Evolutionary conservation across 2,888 invertebrate species (phyloP).

Genomic region (Synanthedon myopaeformis): DNA sequence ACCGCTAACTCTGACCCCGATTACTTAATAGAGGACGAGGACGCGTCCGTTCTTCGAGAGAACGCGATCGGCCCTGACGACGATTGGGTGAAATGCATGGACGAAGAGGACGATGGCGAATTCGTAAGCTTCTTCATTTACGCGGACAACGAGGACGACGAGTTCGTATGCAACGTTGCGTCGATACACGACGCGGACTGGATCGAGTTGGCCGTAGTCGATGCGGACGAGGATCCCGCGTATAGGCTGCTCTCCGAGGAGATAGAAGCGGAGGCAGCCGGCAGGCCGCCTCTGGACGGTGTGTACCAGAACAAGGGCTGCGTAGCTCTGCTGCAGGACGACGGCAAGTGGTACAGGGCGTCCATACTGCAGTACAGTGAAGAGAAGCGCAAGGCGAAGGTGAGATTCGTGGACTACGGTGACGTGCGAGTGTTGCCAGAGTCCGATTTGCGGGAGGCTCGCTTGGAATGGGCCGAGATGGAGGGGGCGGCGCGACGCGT

Average conservation of each 20-base stretch:
- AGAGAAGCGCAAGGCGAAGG: constrained; percentile 54
- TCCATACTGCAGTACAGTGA: constrained; percentile 65
- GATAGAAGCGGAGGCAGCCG: constrained; percentile 51
- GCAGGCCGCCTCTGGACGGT: constrained; percentile 50
- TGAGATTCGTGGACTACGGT: constrained; percentile 82
- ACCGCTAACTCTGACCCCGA: constrained; percentile 36
- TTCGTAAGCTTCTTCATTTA: constrained; percentile 21
- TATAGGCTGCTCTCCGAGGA: constrained; percentile 61
- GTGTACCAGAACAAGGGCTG: constrained; percentile 71
- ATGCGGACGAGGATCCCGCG: constrained; percentile 40
- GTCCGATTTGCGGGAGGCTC: constrained; percentile 58
- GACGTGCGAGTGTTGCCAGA: constrained; percentile 69
- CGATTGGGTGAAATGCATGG: constrained; percentile 43
- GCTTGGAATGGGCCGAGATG: constrained; percentile 53
- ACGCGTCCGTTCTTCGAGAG: constrained; percentile 14
- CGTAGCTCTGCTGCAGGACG: constrained; percentile 71
- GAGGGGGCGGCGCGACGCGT: constrained; percentile 67
- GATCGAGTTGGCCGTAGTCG: constrained; percentile 43
- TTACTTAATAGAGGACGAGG: constrained; percentile 36
- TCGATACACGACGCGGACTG: constrained; percentile 33
- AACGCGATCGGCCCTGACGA: constrained; percentile 1
- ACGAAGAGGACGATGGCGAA: constrained; percentile 23
- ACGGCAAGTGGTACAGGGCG: constrained; percentile 80
- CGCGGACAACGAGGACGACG: constrained; percentile 18
- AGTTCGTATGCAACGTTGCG: constrained; percentile 40